Conservation (phyloP, 2,797 vertebrate species). For the Semotilus atromaculatus region DNA sequence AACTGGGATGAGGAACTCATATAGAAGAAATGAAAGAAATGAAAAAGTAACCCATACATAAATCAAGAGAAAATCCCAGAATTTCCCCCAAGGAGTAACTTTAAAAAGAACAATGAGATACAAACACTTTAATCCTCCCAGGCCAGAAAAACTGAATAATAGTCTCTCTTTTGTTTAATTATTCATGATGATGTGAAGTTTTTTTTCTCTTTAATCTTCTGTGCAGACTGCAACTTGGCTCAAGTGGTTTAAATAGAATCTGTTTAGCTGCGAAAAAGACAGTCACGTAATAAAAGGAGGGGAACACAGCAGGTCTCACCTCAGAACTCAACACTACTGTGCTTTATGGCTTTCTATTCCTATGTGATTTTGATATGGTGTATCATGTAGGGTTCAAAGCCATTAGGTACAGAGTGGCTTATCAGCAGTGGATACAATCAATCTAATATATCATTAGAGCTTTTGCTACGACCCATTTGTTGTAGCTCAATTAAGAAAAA, state of each 20-base stretch:
- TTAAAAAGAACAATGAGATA: conserved; percentile 69
- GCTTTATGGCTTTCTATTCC: conserved; percentile 99
- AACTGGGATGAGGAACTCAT: conserved; percentile 56
- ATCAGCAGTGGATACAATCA: conserved; percentile 65
- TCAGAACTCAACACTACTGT: conserved; percentile 70
- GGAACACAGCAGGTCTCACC: conserved; percentile 52
- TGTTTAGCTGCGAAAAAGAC: conserved; percentile 28
- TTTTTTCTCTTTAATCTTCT: conserved; percentile 72
- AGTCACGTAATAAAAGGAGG: conserved; percentile 11
- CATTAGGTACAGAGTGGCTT: conserved; percentile 92
- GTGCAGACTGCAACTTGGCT: conserved; percentile 65
- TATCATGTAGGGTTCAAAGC: conserved; percentile 99
- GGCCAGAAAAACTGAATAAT: conserved; percentile 70
- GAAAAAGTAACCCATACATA: conserved; percentile 56
- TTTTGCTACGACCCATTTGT: background rate
- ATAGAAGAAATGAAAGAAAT: conserved; percentile 64
- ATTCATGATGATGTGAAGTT: conserved; percentile 74
- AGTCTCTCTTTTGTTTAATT: conserved; percentile 75
- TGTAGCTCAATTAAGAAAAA: background rate
- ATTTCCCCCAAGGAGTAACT: conserved; percentile 59
- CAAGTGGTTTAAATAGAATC: conserved; percentile 55
- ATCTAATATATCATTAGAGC: conserved; percentile 32
- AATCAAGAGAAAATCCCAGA: conserved; percentile 38
- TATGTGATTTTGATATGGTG: conserved; percentile 93
- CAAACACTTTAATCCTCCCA: conserved; percentile 69